Conservation (phyloP, 1,140 invertebrate genomes). For the Muscidifurax raptorellus region DNA sequence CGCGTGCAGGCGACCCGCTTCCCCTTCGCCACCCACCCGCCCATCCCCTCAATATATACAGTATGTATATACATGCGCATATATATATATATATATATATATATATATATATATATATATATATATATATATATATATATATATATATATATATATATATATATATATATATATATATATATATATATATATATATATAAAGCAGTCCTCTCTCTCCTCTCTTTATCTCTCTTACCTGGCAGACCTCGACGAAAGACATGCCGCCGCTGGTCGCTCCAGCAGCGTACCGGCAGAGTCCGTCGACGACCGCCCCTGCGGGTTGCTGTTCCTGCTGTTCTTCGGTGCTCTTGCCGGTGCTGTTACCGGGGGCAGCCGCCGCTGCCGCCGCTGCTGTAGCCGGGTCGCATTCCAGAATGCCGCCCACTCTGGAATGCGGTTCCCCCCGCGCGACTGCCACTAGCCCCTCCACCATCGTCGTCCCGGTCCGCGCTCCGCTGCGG, state of each 20-base stretch:
- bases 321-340: conserved; percentile 50
- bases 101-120: background rate
- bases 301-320: conserved; percentile 58
- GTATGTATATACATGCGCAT: too few species aligned
- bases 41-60: too few species aligned
- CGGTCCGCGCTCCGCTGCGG: conserved; percentile 49
- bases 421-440: conserved; percentile 74
- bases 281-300: conserved; percentile 71
- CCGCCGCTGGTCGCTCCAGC: conserved; percentile 65
- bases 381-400: conserved; percentile 59
- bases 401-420: conserved; percentile 74
- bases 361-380: conserved; percentile 55
- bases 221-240: conserved; percentile 64
- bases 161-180: too few species aligned
- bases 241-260: conserved; percentile 73
- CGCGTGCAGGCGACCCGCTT: background rate
- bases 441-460: conserved; percentile 60
- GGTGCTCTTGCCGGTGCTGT: conserved; percentile 50
- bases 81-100: background rate
- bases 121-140: background rate
- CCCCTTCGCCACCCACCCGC: background rate
- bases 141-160: background rate
- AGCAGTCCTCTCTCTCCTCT: too few species aligned
- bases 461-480: conserved; percentile 59
- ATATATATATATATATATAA: background rate